phyloP scores from a whole-genome alignment of 2,113 vertebrate species.

The Myiopsitta monachus region DNA sequence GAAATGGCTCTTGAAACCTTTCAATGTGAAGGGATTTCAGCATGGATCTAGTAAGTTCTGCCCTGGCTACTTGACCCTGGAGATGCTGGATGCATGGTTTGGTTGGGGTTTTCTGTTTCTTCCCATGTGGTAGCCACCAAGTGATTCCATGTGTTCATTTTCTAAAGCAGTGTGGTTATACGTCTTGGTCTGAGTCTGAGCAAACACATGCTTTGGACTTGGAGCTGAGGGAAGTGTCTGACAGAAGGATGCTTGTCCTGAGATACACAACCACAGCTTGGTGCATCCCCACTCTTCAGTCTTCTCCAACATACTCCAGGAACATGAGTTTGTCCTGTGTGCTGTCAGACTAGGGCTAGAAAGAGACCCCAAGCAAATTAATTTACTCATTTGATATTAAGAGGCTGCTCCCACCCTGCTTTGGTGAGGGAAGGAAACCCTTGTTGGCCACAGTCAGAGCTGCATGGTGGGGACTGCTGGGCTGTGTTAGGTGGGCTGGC shows the following conservation, averaged over 20 bases:
- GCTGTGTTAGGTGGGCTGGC: neutral
- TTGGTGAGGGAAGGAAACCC: neutral
- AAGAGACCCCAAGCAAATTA: accelerated
- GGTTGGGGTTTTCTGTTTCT: neutral
- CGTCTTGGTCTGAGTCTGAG: neutral
- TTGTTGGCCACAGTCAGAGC: neutral
- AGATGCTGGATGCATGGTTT: neutral
- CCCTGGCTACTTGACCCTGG: neutral
- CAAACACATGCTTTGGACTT: neutral
- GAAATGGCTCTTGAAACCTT: neutral
- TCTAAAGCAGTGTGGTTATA: neutral
- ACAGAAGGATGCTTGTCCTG: neutral
- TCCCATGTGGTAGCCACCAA: neutral
- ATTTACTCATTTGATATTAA: neutral
- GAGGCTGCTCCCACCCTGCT: neutral
- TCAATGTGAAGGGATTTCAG: neutral
- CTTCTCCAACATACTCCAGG: neutral
- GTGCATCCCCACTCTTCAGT: neutral
- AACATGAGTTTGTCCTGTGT: neutral
- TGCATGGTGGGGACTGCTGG: neutral
- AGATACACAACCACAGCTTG: neutral
- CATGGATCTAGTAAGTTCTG: neutral
- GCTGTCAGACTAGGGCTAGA: neutral
- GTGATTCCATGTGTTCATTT: neutral
- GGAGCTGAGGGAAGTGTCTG: neutral